These are phyloP conservation scores for Idaea aversata DNA, from an alignment of 2,888 invertebrate genomes.

Conservation along the genomic window DNA sequence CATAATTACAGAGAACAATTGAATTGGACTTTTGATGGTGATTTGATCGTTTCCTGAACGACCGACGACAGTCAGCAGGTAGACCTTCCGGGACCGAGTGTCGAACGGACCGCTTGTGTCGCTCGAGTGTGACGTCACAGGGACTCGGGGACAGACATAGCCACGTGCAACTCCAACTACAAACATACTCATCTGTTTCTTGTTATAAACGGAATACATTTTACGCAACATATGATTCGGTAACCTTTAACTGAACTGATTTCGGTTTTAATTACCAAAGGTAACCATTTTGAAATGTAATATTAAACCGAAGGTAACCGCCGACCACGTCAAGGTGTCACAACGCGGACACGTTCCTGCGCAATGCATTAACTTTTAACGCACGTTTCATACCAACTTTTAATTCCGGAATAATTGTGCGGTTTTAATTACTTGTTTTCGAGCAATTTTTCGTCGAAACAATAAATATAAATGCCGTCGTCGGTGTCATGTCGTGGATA, in stretches of 20 bases:
- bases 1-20: not conserved
- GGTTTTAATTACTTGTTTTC: too few species aligned
- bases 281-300: not conserved
- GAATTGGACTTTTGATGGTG: not conserved
- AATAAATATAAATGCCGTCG: too few species aligned
- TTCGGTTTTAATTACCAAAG: slow-evolving; percentile 1
- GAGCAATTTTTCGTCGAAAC: too few species aligned
- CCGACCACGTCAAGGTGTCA: not conserved
- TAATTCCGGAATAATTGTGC: not conserved
- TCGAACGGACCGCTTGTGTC: too few species aligned
- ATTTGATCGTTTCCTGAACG: not conserved
- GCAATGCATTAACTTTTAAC: not conserved
- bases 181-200: too few species aligned
- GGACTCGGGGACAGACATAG: too few species aligned
- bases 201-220: not conserved
- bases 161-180: too few species aligned
- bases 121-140: too few species aligned
- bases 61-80: too few species aligned
- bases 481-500: too few species aligned
- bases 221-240: not conserved
- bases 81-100: too few species aligned
- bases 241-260: slow-evolving; percentile 3
- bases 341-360: not conserved
- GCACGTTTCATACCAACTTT: not conserved
- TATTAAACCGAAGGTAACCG: not conserved